phyloP scores from a whole-genome alignment of 2,888 invertebrate genomes.

The Laothoe populi region DNA sequence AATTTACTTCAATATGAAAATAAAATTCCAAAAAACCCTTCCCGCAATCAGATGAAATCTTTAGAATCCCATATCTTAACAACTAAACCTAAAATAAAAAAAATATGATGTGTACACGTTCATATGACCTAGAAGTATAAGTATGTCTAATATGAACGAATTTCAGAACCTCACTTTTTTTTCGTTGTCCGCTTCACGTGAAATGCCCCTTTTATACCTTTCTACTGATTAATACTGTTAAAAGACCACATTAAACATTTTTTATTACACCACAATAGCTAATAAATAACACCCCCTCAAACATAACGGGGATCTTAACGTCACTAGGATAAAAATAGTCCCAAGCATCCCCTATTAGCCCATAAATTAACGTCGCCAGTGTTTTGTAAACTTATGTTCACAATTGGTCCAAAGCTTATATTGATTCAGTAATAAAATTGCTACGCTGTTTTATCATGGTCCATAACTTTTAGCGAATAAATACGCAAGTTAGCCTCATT shows the following conservation, averaged over 20 bases:
- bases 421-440: constrained; percentile 68
- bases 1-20: too few species aligned
- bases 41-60: too few species aligned
- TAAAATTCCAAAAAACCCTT: too few species aligned
- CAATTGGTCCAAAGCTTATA: constrained; percentile 39
- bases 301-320: constrained; percentile 15
- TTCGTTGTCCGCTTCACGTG: too few species aligned
- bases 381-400: constrained; percentile 31
- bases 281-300: constrained; percentile 20
- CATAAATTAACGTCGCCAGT: constrained; percentile 21
- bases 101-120: too few species aligned
- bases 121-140: too few species aligned
- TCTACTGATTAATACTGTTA: background rate
- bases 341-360: constrained; percentile 10
- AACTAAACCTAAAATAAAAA: too few species aligned
- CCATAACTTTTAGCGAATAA: constrained; percentile 71
- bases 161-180: too few species aligned
- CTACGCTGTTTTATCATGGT: constrained; percentile 59
- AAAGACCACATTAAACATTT: background rate
- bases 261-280: background rate
- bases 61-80: too few species aligned
- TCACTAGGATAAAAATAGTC: constrained; percentile 24
- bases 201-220: background rate
- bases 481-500: constrained; percentile 65
- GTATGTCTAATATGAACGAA: too few species aligned